Conservation (phyloP, 2,888 invertebrate species). For the Melanargia galathea region DNA sequence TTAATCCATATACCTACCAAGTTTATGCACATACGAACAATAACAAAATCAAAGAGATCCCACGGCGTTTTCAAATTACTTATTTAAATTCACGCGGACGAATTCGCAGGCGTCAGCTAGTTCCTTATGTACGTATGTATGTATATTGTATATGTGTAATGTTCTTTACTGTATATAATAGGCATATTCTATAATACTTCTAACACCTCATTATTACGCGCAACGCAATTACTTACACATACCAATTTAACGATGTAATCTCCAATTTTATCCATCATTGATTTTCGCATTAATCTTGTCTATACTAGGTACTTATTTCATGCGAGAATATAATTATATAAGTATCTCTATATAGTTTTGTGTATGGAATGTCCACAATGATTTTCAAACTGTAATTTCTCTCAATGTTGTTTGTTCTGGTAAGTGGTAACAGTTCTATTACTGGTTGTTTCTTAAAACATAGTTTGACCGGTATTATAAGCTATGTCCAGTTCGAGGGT, state of each 20-base stretch:
- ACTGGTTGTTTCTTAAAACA: neutral
- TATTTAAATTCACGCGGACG: too few relatives aligned
- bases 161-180: too few relatives aligned
- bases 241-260: neutral
- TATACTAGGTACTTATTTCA: neutral
- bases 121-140: too few relatives aligned
- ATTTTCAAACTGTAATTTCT: neutral
- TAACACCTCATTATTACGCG: neutral
- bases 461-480: neutral
- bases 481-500: neutral
- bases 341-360: too few relatives aligned
- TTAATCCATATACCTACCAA: too few relatives aligned
- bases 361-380: neutral
- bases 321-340: neutral
- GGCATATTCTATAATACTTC: neutral
- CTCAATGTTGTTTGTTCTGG: neutral
- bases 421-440: neutral
- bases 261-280: conserved; percentile 10
- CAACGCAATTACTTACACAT: neutral
- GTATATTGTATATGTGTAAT: too few relatives aligned
- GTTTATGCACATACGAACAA: too few relatives aligned
- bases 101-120: too few relatives aligned
- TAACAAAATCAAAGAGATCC: too few relatives aligned
- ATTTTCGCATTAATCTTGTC: neutral
- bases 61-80: too few relatives aligned